A percentile compares a stretch with the other conserved stretches of the same genome.
Conservation (phyloP, 2,888 invertebrate species). For the Pachydiplax longipennis region DNA sequence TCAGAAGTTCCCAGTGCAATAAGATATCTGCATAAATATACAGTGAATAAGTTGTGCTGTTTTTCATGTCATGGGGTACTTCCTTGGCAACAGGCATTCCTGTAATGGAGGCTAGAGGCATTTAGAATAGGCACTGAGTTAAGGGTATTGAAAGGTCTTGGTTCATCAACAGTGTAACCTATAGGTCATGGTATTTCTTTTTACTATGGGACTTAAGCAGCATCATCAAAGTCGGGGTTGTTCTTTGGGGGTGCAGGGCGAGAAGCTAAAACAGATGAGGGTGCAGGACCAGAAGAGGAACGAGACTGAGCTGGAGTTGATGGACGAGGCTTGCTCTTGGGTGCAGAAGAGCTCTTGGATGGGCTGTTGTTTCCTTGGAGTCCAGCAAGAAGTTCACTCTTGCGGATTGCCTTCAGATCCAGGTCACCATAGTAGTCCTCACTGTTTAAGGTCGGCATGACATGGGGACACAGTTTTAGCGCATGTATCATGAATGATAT, state of each 20-base stretch:
- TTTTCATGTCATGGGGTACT: neutral
- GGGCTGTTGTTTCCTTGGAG: slow-evolving; percentile 57
- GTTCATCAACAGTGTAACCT: slow-evolving; percentile 2
- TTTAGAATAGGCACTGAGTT: slow-evolving; percentile 9
- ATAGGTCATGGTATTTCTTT: neutral
- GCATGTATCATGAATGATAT: neutral
- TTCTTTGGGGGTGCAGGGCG: slow-evolving; percentile 31
- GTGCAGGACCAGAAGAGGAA: slow-evolving; percentile 27
- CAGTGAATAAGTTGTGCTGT: slow-evolving; percentile 7
- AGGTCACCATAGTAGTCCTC: slow-evolving; percentile 96
- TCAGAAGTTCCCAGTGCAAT: slow-evolving; percentile 13
- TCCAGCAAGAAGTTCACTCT: slow-evolving; percentile 89
- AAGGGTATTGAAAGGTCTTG: neutral
- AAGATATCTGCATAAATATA: neutral
- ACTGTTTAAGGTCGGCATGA: slow-evolving; percentile 65
- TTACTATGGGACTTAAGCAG: neutral
- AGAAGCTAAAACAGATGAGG: slow-evolving; percentile 19
- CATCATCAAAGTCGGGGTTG: slow-evolving; percentile 24
- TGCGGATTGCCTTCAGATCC: slow-evolving; percentile 94
- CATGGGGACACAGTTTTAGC: neutral
- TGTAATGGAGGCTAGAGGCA: slow-evolving; percentile 12
- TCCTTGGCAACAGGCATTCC: slow-evolving; percentile 14
- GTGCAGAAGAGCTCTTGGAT: slow-evolving; percentile 59
- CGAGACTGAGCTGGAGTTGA: slow-evolving; percentile 30
- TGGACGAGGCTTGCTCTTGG: slow-evolving; percentile 63